Base-by-base conservation (phyloP, 2,888 invertebrate genomes). In the Nematopogon swammerdamellus region DNA sequence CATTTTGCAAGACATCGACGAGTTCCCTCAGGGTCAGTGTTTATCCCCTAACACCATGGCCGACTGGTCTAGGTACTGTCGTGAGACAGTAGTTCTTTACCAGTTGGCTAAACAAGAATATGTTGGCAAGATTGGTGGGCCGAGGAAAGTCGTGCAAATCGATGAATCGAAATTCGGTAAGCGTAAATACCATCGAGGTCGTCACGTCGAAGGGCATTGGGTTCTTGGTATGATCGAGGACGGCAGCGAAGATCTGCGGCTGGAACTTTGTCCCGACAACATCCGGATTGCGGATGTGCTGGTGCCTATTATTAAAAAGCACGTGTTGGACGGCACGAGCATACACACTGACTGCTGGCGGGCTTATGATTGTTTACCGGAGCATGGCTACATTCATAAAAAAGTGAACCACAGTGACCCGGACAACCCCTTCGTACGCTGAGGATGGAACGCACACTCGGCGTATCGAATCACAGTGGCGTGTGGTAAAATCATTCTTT, bases 191-290 rank as follows among this genome's bases (percentile, higher is more conserved):
- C 11, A 53, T 19, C 19, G 47, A 19, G 45, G 52, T n/a, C 49
- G 55, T 19, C 18, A 47, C n/a, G 55, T 55, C 20, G 51, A 56
- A 51, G 55, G 54, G 1, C 55, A 55, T 18, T 57, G 58, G 58
- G 55, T 59, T 0, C 5, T 60, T 0, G 57, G 60, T 2, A 53
- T 59, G 50, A 58, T 60, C 1, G 57, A 60, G 30, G 56, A 60
- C 52, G 54, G 57, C 1, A 53, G 43, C 19, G 56, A 61, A 5
- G 60, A 61, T 18, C 42, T 61, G 1, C 42, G 60, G 0, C 19
- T 63, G 11, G 59, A 61, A 52, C 54, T 60, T 42, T 60, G 60
- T 51, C 59, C 58, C 11, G 52, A 58, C 5, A 45, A 45, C 18
- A 14, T 19, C 25, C 45, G 45, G 3, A 16, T 10, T 19, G 19